Percentiles rank a stretch among this genome's conserved stretches.
These are phyloP conservation scores for Melanotaenia trifasciata DNA, from an alignment of 2,797 vertebrate genomes.

Conservation along the genomic window DNA sequence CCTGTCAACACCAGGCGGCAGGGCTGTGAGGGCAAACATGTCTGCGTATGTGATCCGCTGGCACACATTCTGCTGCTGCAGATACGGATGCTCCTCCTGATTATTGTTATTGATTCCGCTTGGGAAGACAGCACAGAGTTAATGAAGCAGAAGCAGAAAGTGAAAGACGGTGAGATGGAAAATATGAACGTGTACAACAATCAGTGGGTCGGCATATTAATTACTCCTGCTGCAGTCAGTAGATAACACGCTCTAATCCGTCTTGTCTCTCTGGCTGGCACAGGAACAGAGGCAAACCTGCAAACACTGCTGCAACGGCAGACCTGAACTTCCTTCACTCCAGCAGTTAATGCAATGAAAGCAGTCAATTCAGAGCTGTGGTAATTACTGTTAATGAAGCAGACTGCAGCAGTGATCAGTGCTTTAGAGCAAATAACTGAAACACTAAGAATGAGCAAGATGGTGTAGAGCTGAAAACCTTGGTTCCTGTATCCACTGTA, in stretches of 20 bases:
- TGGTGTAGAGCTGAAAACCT: conserved; percentile 16
- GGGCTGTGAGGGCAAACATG: conserved; percentile 68
- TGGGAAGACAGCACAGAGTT: conserved; percentile 46
- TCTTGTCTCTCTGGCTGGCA: conserved; percentile 2
- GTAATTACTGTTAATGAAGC: conserved; percentile 68
- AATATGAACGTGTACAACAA: conserved; percentile 52
- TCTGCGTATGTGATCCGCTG: conserved; percentile 75
- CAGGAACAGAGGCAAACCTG: conserved; percentile 16
- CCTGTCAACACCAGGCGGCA: conserved; percentile 80
- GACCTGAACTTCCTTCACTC: conserved; percentile 38
- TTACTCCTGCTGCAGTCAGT: conserved; percentile 54
- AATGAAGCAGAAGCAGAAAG: conserved; percentile 48
- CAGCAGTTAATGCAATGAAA: conserved; percentile 56
- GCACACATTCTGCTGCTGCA: conserved; percentile 77
- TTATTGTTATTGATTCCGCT: conserved; percentile 83
- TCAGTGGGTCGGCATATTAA: conserved; percentile 59
- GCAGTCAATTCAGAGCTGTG: conserved; percentile 44
- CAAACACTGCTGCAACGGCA: conserved; percentile 40
- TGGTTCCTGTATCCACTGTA: conserved; percentile 2
- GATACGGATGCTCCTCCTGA: conserved; percentile 81
- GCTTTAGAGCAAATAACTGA: conserved; percentile 32
- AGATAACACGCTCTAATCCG: conserved; percentile 54
- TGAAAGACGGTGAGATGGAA: conserved; percentile 28
- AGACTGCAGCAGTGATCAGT: conserved; percentile 42
- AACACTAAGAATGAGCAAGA: conserved; percentile 12